Percentiles rank a stretch among this genome's conserved stretches.
phyloP scores from a whole-genome alignment of 2,113 vertebrate species.

The Bubo blakistoni region DNA sequence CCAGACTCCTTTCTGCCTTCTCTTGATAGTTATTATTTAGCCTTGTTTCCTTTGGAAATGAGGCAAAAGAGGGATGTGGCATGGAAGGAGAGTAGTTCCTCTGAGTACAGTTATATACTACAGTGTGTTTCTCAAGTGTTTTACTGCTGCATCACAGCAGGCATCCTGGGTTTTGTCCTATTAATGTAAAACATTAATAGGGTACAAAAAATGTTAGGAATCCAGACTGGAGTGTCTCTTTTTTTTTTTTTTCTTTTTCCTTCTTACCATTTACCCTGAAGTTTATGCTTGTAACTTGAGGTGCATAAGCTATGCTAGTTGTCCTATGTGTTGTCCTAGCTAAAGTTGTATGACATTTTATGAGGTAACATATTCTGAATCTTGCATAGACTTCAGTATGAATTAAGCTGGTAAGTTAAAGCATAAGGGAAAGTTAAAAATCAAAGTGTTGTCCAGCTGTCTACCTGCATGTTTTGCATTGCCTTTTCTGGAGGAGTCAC shows the following conservation, averaged over 20 bases:
- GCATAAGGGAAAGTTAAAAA: background rate
- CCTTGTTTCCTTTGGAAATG: background rate
- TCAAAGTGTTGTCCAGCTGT: background rate
- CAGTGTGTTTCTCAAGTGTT: background rate
- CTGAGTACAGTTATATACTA: background rate
- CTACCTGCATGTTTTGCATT: background rate
- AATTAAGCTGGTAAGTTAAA: background rate
- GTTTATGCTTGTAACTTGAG: background rate
- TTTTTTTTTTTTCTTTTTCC: too few species aligned
- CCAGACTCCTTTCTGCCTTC: background rate
- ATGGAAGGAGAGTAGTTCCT: background rate
- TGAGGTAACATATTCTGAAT: background rate
- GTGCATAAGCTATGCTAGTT: background rate
- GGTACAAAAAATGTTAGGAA: background rate
- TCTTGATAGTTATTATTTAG: background rate
- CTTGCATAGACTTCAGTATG: background rate
- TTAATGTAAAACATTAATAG: background rate
- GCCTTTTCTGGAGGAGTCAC: background rate
- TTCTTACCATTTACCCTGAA: background rate
- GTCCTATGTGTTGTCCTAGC: background rate
- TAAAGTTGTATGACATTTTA: background rate
- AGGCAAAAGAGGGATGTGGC: background rate
- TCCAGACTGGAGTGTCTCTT: background rate
- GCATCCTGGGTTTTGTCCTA: background rate
- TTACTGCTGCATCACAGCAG: background rate